Conservation (phyloP, 92 coral and sea anemone species). For the Isaurus tuberculatus region DNA sequence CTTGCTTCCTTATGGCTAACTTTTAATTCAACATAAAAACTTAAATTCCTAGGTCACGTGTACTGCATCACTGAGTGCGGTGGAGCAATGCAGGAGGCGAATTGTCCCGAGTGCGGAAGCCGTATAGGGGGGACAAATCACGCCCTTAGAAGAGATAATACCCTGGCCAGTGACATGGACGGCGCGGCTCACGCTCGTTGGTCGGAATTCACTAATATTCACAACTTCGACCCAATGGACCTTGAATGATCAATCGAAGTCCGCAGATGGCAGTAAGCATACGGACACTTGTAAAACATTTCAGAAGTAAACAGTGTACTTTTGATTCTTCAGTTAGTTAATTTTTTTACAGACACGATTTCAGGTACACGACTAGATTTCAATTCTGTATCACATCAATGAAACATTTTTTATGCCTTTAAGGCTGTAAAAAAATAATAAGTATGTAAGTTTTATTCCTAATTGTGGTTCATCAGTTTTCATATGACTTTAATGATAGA, state of each 20-base stretch:
- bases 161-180: conserved; percentile 88
- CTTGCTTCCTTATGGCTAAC: neutral
- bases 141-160: conserved; percentile 62
- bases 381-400: no score
- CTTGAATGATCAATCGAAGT: neutral
- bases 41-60: conserved; percentile 70
- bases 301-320: no score
- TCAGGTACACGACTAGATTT: no score
- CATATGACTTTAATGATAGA: no score
- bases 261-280: neutral
- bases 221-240: conserved; percentile 63
- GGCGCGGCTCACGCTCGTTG: conserved; percentile 85
- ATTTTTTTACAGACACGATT: no score
- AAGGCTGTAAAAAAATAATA: no score
- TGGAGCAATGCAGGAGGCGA: conserved; percentile 83
- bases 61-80: conserved; percentile 94
- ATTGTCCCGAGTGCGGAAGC: conserved; percentile 86
- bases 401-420: no score
- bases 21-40: neutral
- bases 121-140: conserved; percentile 81
- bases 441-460: no score
- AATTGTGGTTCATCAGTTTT: no score
- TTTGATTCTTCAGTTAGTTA: no score
- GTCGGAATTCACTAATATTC: conserved; percentile 59
- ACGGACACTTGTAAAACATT: no score